Conservation (phyloP, 1,140 invertebrate genomes). For the Eumaeus atala region DNA sequence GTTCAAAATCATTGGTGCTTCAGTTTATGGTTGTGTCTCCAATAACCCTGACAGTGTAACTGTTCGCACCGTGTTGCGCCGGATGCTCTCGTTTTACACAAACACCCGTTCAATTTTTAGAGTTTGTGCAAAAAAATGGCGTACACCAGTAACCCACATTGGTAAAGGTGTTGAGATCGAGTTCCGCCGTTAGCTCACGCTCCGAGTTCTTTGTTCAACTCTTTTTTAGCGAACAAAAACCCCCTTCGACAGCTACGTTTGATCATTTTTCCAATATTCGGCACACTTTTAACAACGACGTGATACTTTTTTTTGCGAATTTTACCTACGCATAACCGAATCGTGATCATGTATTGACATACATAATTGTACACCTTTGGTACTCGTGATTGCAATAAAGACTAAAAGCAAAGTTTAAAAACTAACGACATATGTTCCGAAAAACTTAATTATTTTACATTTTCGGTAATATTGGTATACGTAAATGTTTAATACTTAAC, state of each 20-base stretch:
- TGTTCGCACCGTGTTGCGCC: constrained; percentile 24
- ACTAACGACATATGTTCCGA: too few species aligned
- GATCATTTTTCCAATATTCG: not conserved
- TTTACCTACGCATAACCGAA: too few species aligned
- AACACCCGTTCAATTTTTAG: constrained; percentile 61
- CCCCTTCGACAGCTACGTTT: constrained; percentile 30
- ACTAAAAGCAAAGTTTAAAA: too few species aligned
- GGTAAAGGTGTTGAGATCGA: constrained; percentile 68
- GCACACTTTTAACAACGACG: too few species aligned
- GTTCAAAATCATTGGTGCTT: constrained; percentile 3
- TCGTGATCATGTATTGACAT: too few species aligned
- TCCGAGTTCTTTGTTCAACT: constrained; percentile 43
- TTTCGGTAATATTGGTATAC: too few species aligned
- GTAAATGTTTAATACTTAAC: too few species aligned
- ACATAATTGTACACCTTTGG: too few species aligned
- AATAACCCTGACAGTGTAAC: not conserved
- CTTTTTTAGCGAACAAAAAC: constrained; percentile 49
- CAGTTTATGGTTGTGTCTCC: not conserved
- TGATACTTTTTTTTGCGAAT: too few species aligned
- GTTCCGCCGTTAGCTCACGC: constrained; percentile 58
- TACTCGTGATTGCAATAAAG: too few species aligned
- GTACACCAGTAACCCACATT: constrained; percentile 69
- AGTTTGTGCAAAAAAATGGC: constrained; percentile 51
- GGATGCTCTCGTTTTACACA: constrained; percentile 60
- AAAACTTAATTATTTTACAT: too few species aligned